A percentile compares a stretch with the other conserved stretches of the same genome.
phyloP scores from a whole-genome alignment of 2,888 invertebrate genomes.

The Emmelina monodactyla region DNA sequence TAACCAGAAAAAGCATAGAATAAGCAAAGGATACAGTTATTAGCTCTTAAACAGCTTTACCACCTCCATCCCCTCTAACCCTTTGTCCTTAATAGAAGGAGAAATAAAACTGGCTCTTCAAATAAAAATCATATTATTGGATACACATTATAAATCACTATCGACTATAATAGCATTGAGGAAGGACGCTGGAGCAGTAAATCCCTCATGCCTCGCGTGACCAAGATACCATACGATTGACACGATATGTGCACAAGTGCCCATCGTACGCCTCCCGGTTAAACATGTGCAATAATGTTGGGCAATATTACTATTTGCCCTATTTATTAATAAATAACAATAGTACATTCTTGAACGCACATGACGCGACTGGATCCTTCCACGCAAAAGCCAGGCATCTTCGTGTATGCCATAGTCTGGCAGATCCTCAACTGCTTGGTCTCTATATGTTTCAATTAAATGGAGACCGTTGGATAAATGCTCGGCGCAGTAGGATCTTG shows the following conservation, averaged over 20 bases:
- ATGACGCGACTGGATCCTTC: conserved; percentile 7
- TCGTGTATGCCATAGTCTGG: conserved; percentile 1
- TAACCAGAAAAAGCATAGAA: too few species aligned
- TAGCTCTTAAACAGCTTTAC: too few species aligned
- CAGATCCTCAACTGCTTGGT: conserved; percentile 4
- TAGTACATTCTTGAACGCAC: conserved; percentile 5
- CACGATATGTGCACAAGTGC: not conserved
- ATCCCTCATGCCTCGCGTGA: not conserved
- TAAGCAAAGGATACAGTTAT: too few species aligned
- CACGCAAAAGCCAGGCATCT: conserved; percentile 6
- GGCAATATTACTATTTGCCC: conserved; percentile 2
- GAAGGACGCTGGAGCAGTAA: not conserved
- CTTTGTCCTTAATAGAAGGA: too few species aligned
- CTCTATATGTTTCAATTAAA: conserved; percentile 7
- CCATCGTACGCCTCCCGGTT: not conserved
- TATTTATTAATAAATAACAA: conserved; percentile 7
- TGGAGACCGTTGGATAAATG: conserved; percentile 8
- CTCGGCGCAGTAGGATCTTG: conserved; percentile 10
- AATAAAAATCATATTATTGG: too few species aligned
- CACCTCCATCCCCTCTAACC: too few species aligned
- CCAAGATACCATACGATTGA: conserved; percentile 1
- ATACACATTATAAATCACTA: too few species aligned
- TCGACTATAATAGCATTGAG: not conserved
- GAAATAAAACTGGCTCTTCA: too few species aligned
- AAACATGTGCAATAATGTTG: conserved; percentile 3